phyloP scores from a whole-genome alignment of 2,888 invertebrate species.

The Rhopalosiphum nymphaeae region DNA sequence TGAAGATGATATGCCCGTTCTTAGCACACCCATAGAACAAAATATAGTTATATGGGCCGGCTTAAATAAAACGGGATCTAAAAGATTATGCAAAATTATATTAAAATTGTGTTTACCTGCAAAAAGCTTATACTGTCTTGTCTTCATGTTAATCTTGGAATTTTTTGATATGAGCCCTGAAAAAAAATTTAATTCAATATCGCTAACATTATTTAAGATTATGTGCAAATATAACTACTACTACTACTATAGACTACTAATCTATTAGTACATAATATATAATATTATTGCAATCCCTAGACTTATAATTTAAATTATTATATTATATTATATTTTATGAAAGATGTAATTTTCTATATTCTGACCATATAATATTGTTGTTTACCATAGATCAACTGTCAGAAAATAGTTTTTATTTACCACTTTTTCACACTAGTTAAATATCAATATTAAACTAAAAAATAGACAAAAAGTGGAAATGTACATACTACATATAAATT shows the following conservation, averaged over 20 bases:
- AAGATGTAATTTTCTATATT: constrained; percentile 46
- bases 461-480: not conserved
- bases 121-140: constrained; percentile 90
- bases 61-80: constrained; percentile 46
- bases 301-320: not conserved
- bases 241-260: too few species aligned
- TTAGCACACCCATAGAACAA: constrained; percentile 19
- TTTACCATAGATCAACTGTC: constrained; percentile 23
- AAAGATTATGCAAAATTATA: not conserved
- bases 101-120: constrained; percentile 73
- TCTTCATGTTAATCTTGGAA: constrained; percentile 72
- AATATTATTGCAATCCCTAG: not conserved
- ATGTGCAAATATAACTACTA: not conserved
- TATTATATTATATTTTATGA: not conserved
- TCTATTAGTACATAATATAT: not conserved
- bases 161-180: constrained; percentile 66
- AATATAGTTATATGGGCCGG: constrained; percentile 5
- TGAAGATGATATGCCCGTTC: constrained; percentile 44
- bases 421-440: constrained; percentile 8
- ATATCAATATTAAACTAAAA: not conserved
- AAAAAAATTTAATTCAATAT: not conserved
- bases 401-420: constrained; percentile 42
- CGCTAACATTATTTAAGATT: not conserved
- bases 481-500: not conserved
- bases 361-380: constrained; percentile 11